Conservation (phyloP, 2,888 invertebrate species). For the Zygogramma bicolorata region DNA sequence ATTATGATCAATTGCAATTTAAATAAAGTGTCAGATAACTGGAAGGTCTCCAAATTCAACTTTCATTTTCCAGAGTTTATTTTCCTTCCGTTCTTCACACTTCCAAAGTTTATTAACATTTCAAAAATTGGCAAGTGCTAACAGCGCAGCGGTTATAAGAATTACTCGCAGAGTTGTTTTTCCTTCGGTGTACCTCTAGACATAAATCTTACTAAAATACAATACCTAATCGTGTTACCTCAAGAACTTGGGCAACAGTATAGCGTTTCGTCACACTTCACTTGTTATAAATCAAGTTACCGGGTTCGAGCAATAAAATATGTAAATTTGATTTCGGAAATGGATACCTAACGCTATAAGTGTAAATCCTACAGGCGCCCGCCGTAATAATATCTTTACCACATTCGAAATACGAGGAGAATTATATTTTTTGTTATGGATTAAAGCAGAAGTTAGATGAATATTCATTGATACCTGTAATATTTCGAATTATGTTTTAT, state of each 20-base stretch:
- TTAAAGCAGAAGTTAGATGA: not conserved
- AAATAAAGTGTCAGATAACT: too few relatives aligned
- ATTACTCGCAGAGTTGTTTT: not conserved
- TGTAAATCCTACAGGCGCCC: conserved; percentile 18
- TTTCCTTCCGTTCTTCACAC: not conserved
- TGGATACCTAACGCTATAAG: conserved; percentile 14
- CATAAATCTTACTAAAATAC: conserved; percentile 1
- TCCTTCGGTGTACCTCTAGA: not conserved
- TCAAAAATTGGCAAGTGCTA: not conserved
- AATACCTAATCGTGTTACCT: not conserved
- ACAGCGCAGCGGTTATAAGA: not conserved
- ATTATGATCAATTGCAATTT: too few relatives aligned
- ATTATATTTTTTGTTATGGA: not conserved
- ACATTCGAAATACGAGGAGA: not conserved
- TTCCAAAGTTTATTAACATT: not conserved
- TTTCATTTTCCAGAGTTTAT: too few relatives aligned
- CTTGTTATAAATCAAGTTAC: conserved; percentile 32
- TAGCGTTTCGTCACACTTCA: conserved; percentile 30
- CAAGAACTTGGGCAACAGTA: conserved; percentile 25
- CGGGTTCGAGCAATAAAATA: conserved; percentile 24
- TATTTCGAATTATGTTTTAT: too few relatives aligned
- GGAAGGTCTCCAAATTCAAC: too few relatives aligned
- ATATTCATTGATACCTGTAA: not conserved
- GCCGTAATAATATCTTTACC: conserved; percentile 10
- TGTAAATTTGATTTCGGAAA: conserved; percentile 35